Percentiles rank a stretch among this genome's conserved stretches.
phyloP scores from a whole-genome alignment of 2,888 invertebrate species.

The Pseudanteris insignis region DNA sequence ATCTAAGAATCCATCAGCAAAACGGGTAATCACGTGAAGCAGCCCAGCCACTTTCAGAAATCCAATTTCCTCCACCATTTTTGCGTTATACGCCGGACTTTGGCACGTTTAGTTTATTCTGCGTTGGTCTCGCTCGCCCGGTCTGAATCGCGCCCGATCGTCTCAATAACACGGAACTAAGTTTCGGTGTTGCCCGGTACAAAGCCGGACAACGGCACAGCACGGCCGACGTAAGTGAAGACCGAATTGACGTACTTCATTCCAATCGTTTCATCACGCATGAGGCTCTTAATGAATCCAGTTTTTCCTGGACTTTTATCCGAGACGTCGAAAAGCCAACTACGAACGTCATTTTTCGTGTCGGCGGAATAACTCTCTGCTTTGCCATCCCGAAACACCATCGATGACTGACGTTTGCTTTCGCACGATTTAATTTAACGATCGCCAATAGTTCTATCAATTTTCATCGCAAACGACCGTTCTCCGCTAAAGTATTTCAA shows the following conservation, averaged over 20 bases:
- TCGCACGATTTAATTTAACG: constrained; percentile 9
- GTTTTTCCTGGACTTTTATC: constrained; percentile 3
- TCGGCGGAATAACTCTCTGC: constrained; percentile 1
- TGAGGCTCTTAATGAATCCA: constrained; percentile 27
- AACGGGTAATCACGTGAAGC: constrained; percentile 59
- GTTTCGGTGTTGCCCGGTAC: constrained; percentile 16
- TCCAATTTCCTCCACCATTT: constrained; percentile 59
- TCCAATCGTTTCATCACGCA: constrained; percentile 23
- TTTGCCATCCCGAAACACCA: neutral
- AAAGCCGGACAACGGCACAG: constrained; percentile 18
- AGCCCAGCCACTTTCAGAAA: constrained; percentile 53
- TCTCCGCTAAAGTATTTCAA: too few relatives aligned
- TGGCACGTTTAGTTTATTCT: constrained; percentile 36
- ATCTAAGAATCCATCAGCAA: constrained; percentile 59
- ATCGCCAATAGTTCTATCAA: neutral
- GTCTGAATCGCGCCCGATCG: constrained; percentile 11
- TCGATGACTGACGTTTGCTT: constrained; percentile 16
- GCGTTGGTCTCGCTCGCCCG: constrained; percentile 5
- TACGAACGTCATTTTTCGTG: constrained; percentile 10
- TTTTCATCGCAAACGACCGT: too few relatives aligned
- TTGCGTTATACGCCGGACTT: constrained; percentile 46
- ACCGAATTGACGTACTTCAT: constrained; percentile 10
- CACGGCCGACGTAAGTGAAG: neutral
- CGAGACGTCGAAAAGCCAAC: constrained; percentile 3
- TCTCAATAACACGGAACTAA: constrained; percentile 22